Evolutionary conservation across 2,113 vertebrate genomes (phyloP).

Genomic region (Campylomormyrus numenius): DNA sequence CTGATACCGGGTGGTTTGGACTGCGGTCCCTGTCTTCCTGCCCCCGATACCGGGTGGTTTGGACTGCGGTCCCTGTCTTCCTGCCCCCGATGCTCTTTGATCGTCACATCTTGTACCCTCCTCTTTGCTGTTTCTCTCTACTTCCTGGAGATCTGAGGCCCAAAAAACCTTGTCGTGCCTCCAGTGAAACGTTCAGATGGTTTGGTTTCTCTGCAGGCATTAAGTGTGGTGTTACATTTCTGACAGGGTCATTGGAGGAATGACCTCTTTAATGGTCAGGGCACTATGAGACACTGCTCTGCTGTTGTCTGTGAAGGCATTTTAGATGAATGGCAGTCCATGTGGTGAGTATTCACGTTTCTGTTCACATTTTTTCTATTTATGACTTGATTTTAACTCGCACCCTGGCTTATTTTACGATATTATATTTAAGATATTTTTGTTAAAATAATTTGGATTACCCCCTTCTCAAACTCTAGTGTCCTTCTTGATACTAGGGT

Average conservation of each 20-base stretch:
- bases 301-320: conserved; percentile 53
- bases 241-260: conserved; percentile 61
- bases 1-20: no score
- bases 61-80: background rate
- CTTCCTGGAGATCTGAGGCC: background rate
- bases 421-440: background rate
- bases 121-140: background rate
- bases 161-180: background rate
- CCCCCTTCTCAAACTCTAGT: background rate
- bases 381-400: background rate
- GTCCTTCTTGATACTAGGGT: background rate
- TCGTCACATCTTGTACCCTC: background rate
- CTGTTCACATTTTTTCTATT: background rate
- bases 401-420: background rate
- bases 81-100: background rate
- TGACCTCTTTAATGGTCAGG: conserved; percentile 51
- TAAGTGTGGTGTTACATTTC: conserved; percentile 20
- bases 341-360: conserved; percentile 42
- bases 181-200: background rate
- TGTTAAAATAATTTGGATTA: background rate
- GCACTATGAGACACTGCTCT: conserved; percentile 49
- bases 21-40: background rate
- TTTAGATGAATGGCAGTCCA: conserved; percentile 56
- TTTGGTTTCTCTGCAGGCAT: background rate
- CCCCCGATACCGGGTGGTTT: no score